Evolutionary conservation across 2,113 vertebrate species (phyloP).

Genomic region (Coregonus clupeaformis): DNA sequence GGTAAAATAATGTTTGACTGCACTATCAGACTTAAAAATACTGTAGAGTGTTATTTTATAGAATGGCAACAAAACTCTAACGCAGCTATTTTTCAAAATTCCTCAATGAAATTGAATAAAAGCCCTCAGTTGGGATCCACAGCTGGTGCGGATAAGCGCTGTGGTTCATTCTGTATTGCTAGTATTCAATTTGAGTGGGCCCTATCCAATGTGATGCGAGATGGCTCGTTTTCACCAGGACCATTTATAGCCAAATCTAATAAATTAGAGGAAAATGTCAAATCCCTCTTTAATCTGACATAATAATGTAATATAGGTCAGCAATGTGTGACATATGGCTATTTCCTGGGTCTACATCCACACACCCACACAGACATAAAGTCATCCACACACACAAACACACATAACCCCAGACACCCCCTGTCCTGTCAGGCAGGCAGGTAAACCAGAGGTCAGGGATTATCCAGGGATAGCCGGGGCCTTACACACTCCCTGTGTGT

Average conservation of each 20-base stretch:
- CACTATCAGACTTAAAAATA: too few species aligned
- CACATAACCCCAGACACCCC: too few species aligned
- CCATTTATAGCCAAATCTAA: constrained; percentile 56
- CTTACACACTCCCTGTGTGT: constrained; percentile 35
- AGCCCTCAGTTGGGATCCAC: constrained; percentile 26
- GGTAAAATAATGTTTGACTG: too few species aligned
- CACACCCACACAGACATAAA: too few species aligned
- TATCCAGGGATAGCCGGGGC: constrained; percentile 50
- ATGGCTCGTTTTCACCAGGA: constrained; percentile 11
- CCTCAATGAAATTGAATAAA: not conserved
- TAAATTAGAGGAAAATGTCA: constrained; percentile 27
- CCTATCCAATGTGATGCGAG: constrained; percentile 22
- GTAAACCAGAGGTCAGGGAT: constrained; percentile 59
- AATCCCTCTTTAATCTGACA: constrained; percentile 46
- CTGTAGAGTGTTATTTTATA: not conserved
- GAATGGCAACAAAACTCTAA: not conserved
- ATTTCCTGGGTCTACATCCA: not conserved
- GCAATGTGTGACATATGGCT: constrained; percentile 36
- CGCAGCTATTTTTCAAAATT: constrained; percentile 3
- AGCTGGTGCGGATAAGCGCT: constrained; percentile 5
- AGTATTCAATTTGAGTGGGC: not conserved
- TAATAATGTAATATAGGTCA: constrained; percentile 44
- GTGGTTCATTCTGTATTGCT: not conserved
- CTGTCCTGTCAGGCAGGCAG: constrained; percentile 30
- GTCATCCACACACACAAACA: too few species aligned